Conservation (phyloP, 2,113 vertebrate genomes). For the Tupaia tana region DNA sequence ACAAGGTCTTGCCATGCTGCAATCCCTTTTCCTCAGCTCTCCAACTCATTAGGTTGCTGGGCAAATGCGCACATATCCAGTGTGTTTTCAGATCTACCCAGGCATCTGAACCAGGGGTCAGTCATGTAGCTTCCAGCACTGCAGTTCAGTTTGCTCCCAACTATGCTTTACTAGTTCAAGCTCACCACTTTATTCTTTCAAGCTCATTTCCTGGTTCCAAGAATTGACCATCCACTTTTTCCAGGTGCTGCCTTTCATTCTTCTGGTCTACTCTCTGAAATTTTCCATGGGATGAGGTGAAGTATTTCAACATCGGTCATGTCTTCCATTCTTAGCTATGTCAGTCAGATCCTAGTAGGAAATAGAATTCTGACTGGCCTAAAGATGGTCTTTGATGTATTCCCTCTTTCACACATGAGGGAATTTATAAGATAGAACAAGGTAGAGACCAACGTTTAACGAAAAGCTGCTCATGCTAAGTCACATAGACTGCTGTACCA, state of each 20-base stretch:
- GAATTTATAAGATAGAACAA: background rate
- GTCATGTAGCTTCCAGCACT: too few species aligned
- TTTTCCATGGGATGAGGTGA: background rate
- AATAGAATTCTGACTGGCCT: background rate
- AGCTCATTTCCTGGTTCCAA: background rate
- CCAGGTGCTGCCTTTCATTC: background rate
- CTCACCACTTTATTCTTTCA: background rate
- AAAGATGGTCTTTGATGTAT: background rate
- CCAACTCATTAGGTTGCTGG: too few species aligned
- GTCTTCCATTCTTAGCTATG: background rate
- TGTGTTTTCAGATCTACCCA: too few species aligned
- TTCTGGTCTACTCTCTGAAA: background rate
- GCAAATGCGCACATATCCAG: too few species aligned
- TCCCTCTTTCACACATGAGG: background rate
- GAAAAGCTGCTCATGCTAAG: background rate
- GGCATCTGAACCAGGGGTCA: too few species aligned
- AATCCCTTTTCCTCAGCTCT: too few species aligned
- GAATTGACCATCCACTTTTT: background rate
- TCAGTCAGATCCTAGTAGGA: background rate
- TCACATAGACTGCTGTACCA: background rate
- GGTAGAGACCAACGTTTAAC: background rate
- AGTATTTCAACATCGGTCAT: background rate
- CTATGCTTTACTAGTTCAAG: background rate
- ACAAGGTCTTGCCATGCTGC: too few species aligned
- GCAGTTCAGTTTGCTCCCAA: too few species aligned